A percentile compares a stretch with the other conserved stretches of the same genome.
Conservation (phyloP, 2,113 vertebrate species). For the Psammodynastes pulverulentus region DNA sequence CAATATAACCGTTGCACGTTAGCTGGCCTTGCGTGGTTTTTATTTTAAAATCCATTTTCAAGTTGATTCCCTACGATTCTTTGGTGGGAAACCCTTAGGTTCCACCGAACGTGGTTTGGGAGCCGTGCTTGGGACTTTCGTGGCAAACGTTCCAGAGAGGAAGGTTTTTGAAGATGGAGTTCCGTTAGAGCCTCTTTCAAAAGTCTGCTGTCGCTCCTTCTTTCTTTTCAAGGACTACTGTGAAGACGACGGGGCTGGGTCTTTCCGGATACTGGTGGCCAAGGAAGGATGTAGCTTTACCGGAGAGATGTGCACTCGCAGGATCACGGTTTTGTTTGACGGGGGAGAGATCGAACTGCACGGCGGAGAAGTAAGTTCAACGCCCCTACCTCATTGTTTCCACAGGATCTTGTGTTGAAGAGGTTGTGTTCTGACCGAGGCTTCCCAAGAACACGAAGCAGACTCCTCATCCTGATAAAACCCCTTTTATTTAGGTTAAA, state of each 20-base stretch:
- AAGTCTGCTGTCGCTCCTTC: background rate
- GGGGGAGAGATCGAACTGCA: constrained; percentile 83
- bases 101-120: too few relatives aligned
- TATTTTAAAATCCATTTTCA: too few relatives aligned
- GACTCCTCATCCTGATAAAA: too few relatives aligned
- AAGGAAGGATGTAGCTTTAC: constrained; percentile 85
- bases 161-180: background rate
- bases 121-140: background rate
- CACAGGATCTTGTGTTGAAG: too few relatives aligned
- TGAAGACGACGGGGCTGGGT: constrained; percentile 69
- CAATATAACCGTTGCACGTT: too few relatives aligned
- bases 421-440: too few relatives aligned
- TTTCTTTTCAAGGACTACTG: constrained; percentile 81
- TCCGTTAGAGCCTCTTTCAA: background rate
- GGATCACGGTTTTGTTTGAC: constrained; percentile 77
- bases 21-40: too few relatives aligned
- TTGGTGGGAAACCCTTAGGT: too few relatives aligned
- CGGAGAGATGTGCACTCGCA: constrained; percentile 84
- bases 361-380: constrained; percentile 77
- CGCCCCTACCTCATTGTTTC: background rate
- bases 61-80: too few relatives aligned
- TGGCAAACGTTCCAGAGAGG: background rate
- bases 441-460: too few relatives aligned
- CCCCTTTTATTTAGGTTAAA: too few relatives aligned
- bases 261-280: constrained; percentile 85